Conservation (phyloP, 2,888 invertebrate genomes). For the Ametastegia equiseti region DNA sequence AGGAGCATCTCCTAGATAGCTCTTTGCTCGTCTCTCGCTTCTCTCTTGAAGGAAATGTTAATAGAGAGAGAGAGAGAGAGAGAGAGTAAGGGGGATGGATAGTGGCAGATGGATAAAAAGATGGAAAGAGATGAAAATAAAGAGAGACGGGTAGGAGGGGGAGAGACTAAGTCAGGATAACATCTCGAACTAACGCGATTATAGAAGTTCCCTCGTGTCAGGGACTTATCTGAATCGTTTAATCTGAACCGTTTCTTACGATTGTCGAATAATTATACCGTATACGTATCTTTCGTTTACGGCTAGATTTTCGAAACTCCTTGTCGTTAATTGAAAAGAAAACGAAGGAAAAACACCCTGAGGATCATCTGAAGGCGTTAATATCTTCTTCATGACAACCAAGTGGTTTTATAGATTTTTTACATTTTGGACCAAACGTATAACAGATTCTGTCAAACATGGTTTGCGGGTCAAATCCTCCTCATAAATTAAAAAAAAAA, state of each 20-base stretch:
- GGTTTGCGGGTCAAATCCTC: no score
- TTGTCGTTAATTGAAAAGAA: constrained; percentile 36
- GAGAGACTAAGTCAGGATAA: constrained; percentile 49
- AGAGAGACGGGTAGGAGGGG: constrained; percentile 33
- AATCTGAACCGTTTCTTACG: constrained; percentile 40
- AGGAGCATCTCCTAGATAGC: constrained; percentile 13
- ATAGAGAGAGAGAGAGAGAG: constrained; percentile 44
- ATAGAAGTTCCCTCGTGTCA: constrained; percentile 48
- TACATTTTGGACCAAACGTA: no score
- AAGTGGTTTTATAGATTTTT: no score
- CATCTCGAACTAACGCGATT: constrained; percentile 53
- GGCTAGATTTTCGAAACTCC: constrained; percentile 13
- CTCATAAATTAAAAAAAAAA: no score
- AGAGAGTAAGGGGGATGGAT: constrained; percentile 28
- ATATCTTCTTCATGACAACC: not conserved
- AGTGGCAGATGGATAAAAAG: constrained; percentile 28
- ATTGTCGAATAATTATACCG: constrained; percentile 42
- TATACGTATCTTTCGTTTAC: constrained; percentile 41
- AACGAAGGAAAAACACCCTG: not conserved
- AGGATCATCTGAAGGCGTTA: not conserved
- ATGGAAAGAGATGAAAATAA: constrained; percentile 39
- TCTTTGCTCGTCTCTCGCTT: not conserved
- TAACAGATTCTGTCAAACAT: no score
- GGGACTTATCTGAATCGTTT: constrained; percentile 35
- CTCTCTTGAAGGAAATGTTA: constrained; percentile 14